Base-by-base conservation (phyloP, 1,140 invertebrate species). In the Atta cephalotes region DNA sequence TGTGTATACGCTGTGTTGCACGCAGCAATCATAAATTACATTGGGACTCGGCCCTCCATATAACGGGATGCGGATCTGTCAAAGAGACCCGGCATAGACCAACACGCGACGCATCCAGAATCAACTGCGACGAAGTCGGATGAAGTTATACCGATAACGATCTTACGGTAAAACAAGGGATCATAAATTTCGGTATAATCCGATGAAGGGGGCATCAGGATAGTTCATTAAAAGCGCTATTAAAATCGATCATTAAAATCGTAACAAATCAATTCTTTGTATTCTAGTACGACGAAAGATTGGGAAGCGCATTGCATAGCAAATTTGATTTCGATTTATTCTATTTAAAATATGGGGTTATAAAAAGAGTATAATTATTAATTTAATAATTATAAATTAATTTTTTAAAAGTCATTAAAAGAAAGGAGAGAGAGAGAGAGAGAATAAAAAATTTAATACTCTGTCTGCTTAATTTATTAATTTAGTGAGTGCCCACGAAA, bases 81-180 rank as follows among this genome's bases (percentile, higher is more conserved):
- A 76, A 84, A 84, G 63, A 21, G 49, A 80, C n/a, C 45, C 63
- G 77, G 68, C 28, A 56, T 84, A 84, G 70, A 84, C 56, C 10
- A 56, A 53, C 31, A 35, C 63, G 49, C 28, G 56, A 74, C 56
- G 56, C 80, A 18, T 74, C 9, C 56, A 63, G 56, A n/a, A 51
- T 62, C 53, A 7, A 18, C 21, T 28, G 10, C 31, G 53, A 58
- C 25, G 68, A 74, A 25, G 25, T 25, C 51, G 18, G 31, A 82
- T 74, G 56, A 84, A 84, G n/a, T 84, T 84, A 74, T 76, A 63
- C 9, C 80, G 56, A 63, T 84, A 84, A 60, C 39, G 80, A 74
- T 62, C 35, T 76, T 84, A 84, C 14, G 56, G 58, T 76, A 84
- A 25, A 6, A 9, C 39, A 39, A 39, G 12, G 31, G 35, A 74